phyloP scores from a whole-genome alignment of 1,140 invertebrate genomes.

The Neodiprion lecontei region DNA sequence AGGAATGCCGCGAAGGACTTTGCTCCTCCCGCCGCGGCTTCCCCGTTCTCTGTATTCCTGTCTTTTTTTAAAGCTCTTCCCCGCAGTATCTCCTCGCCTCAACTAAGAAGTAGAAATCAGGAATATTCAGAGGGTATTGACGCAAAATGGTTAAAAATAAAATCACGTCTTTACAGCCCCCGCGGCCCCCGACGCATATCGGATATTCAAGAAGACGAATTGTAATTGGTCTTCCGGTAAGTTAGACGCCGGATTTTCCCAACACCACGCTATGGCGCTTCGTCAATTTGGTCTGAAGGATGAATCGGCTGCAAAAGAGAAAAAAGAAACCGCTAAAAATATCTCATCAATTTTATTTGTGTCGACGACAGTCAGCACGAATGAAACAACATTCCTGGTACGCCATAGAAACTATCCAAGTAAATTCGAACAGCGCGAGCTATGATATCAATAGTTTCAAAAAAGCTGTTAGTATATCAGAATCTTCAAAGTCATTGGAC shows the following conservation, averaged over 20 bases:
- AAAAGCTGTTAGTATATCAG: too few species aligned
- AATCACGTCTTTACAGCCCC: slow-evolving; percentile 44
- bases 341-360: too few species aligned
- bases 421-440: too few species aligned
- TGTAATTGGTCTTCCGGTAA: slow-evolving; percentile 45
- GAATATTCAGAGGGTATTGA: slow-evolving; percentile 7
- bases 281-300: too few species aligned
- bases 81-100: neutral
- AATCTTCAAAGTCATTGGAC: too few species aligned
- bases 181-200: slow-evolving; percentile 35
- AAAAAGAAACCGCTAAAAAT: too few species aligned
- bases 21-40: neutral
- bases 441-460: too few species aligned
- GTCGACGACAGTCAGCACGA: too few species aligned
- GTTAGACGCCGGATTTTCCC: neutral
- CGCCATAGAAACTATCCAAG: too few species aligned
- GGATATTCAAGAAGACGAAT: slow-evolving; percentile 36
- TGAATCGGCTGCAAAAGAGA: too few species aligned
- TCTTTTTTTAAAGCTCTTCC: neutral
- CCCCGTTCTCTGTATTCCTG: neutral
- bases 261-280: too few species aligned
- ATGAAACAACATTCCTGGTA: too few species aligned
- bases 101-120: slow-evolving; percentile 5
- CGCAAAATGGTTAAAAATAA: slow-evolving; percentile 34
- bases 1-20: slow-evolving; percentile 6